Evolutionary conservation across 2,113 vertebrate genomes (phyloP).

Genomic region (Greenwoodochromis staneri): DNA sequence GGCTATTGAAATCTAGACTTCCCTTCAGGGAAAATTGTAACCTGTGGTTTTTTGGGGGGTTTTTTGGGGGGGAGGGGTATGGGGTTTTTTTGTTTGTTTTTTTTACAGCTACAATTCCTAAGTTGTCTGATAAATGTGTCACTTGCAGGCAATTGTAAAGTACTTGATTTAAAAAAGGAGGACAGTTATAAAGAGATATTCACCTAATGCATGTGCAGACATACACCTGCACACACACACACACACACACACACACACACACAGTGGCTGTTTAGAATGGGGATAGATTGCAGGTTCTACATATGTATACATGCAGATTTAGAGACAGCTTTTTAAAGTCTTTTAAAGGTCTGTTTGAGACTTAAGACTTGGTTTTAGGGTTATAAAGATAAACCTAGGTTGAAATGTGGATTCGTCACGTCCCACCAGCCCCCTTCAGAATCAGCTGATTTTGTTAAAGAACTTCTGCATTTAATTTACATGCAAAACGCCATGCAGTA

Average conservation of each 20-base stretch:
- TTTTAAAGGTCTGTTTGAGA: neutral
- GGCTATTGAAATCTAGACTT: neutral
- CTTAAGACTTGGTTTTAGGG: neutral
- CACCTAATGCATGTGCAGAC: neutral
- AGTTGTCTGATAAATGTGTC: neutral
- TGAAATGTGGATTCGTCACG: neutral
- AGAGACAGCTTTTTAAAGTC: neutral
- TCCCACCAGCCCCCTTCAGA: neutral
- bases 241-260: neutral
- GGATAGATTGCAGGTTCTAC: neutral
- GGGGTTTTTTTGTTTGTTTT: fast-evolving
- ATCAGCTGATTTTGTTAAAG: neutral
- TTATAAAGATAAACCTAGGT: neutral
- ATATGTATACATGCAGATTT: neutral
- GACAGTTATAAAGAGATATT: neutral
- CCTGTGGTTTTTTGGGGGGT: fast-evolving
- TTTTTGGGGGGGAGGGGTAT: neutral
- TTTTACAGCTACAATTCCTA: neutral
- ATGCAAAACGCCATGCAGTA: neutral
- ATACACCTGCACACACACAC: neutral
- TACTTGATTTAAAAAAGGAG: neutral
- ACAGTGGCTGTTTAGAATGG: neutral
- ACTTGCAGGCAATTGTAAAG: neutral
- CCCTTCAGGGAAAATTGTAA: neutral
- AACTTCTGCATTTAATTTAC: neutral